A percentile compares a stretch with the other conserved stretches of the same genome.
Evolutionary conservation across 2,888 invertebrate species (phyloP).

Genomic region (Phaonia tiefii): DNA sequence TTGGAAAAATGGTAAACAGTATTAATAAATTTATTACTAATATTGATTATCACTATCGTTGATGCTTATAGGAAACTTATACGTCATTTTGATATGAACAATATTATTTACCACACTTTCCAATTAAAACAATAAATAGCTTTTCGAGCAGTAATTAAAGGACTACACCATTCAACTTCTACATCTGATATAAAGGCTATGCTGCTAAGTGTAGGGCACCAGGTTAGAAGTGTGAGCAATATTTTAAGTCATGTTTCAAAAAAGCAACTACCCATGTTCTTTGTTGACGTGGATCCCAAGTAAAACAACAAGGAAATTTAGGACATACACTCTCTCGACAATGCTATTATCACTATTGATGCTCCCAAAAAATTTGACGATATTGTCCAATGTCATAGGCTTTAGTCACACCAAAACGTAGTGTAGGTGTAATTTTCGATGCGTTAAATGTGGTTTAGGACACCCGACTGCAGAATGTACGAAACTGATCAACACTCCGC

Average conservation of each 20-base stretch:
- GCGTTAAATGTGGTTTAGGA: too few relatives aligned
- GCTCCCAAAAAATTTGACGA: background rate
- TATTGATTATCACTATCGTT: background rate
- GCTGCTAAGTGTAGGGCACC: background rate
- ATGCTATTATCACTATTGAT: background rate
- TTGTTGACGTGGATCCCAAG: background rate
- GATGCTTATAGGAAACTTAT: too few relatives aligned
- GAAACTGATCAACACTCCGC: too few relatives aligned
- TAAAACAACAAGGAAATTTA: background rate
- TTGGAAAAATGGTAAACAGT: background rate
- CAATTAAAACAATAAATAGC: background rate
- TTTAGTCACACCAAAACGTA: background rate
- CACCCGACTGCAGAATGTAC: too few relatives aligned
- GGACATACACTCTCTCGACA: background rate
- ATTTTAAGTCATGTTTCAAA: background rate
- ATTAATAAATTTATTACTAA: background rate
- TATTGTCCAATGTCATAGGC: background rate
- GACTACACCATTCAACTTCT: background rate
- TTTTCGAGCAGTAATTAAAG: background rate
- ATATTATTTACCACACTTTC: background rate
- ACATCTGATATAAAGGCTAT: background rate
- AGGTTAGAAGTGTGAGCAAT: background rate
- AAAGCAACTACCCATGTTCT: slow-evolving; percentile 6
- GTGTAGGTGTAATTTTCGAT: too few relatives aligned
- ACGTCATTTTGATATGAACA: background rate